These are phyloP conservation scores for Drosophila pseudoananassae DNA, from an alignment of 1,140 invertebrate species.

Conservation along the genomic window DNA sequence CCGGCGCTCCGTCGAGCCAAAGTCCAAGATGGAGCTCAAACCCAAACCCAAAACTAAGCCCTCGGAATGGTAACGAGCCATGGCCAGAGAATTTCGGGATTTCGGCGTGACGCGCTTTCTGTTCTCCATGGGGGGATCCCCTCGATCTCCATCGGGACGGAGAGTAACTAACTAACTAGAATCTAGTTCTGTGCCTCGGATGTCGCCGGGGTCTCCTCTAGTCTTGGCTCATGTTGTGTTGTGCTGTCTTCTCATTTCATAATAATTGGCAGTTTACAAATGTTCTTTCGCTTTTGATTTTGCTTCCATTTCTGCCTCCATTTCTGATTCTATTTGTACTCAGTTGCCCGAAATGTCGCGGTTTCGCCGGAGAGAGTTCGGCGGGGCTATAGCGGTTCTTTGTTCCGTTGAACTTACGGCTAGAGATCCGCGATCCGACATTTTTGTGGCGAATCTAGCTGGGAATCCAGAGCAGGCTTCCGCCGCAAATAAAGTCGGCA, in stretches of 20 bases:
- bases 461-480: slow-evolving; percentile 54
- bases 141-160: neutral
- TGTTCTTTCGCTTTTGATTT: slow-evolving; percentile 77
- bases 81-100: slow-evolving; percentile 49
- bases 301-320: slow-evolving; percentile 51
- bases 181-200: slow-evolving; percentile 55
- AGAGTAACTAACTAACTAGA: slow-evolving; percentile 41
- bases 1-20: slow-evolving; percentile 53
- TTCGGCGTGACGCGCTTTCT: slow-evolving; percentile 76
- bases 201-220: slow-evolving; percentile 50
- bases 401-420: slow-evolving; percentile 67
- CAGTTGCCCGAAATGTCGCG: slow-evolving; percentile 38
- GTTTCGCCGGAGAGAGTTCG: slow-evolving; percentile 26
- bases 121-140: slow-evolving; percentile 29
- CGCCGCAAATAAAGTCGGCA: slow-evolving; percentile 69
- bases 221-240: slow-evolving; percentile 24
- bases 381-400: slow-evolving; percentile 53
- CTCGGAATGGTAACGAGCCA: slow-evolving; percentile 71
- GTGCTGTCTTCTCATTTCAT: slow-evolving; percentile 72
- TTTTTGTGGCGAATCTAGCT: slow-evolving; percentile 51
- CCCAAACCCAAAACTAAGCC: slow-evolving; percentile 15
- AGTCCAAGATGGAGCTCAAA: slow-evolving; percentile 9
- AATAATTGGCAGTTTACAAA: slow-evolving; percentile 82
- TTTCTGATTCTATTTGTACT: slow-evolving; percentile 13
- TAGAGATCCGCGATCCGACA: slow-evolving; percentile 41